Evolutionary conservation across 2,797 vertebrate genomes (phyloP), one percentile per base, ranked within the genome.

Genomic region (Phataginus tricuspis): DNA sequence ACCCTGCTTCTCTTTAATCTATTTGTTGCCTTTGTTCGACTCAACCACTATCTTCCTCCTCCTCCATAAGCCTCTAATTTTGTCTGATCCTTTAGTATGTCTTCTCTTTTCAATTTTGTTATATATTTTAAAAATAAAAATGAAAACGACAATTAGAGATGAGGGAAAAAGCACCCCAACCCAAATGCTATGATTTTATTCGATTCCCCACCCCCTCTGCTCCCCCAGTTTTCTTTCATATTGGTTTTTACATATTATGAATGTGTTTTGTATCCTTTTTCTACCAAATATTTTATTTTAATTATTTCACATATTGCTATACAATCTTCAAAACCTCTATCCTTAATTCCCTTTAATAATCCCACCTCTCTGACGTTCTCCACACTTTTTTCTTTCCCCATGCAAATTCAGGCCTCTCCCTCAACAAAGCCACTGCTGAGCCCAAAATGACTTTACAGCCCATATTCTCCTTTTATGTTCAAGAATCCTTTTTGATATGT

Each of bases 61-160:
- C 96, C 96, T 97, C 97, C 91, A 96, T 97, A 97, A 97, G 93
- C 84, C 96, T 96, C 93, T 97, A 97, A 97, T 97, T 98, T 95
- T 83, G 63, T 97, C 95, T 97, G 96, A 96, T 97, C 91, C 92
- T 95, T 94, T 96, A 91, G 91, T 86, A 68, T 95, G 95, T 69
- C 95, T 95, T 94, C 92, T 83, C 91, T 88, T 94, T 97, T 83
- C 79, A 37, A 86, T 92, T 87, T 85, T 84, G 74, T 86, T 49
- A 90, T 78, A 57, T 88, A 92, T 96, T 96, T 97, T 93, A 49
- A 96, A 96, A 95, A 94, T 97, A 96, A 96, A 98, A 97, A 97
- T 93, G 95, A 95, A 96, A 94, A 96, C 4, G 71, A 69, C 94
- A 94, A 97, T 96, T 97, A 98, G 72, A 97, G 82, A 63, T 66